These are phyloP conservation scores for Pyrgus malvae DNA, from an alignment of 2,888 invertebrate genomes.

Conservation along the genomic window DNA sequence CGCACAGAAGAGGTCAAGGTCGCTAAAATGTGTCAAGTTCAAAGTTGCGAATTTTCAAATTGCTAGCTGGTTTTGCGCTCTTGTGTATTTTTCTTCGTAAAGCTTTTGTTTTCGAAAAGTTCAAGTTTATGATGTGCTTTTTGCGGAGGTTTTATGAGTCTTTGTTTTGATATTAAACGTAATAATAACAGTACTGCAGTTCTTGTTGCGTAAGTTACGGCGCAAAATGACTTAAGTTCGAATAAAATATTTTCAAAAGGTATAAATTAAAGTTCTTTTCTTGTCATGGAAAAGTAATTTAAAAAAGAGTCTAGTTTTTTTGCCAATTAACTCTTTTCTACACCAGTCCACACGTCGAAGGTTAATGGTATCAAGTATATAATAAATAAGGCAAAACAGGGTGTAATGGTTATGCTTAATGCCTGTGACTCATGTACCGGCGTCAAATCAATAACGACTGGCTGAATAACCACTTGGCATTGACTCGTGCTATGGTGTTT, in stretches of 20 bases:
- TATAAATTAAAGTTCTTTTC: no score
- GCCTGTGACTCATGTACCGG: conserved; percentile 55
- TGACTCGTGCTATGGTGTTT: conserved; percentile 36
- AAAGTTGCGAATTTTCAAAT: conserved; percentile 4
- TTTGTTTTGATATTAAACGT: not conserved
- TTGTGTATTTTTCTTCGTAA: not conserved
- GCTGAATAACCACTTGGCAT: conserved; percentile 49
- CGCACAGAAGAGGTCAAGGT: conserved; percentile 18
- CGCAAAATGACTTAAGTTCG: not conserved
- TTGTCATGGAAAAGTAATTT: not conserved
- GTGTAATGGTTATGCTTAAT: conserved; percentile 36
- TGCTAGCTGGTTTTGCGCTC: not conserved
- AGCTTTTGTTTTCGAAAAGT: not conserved
- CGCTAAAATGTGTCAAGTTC: conserved; percentile 18
- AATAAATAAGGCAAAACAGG: conserved; percentile 43
- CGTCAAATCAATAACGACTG: conserved; percentile 52
- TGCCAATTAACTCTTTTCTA: conserved; percentile 14
- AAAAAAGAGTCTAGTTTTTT: conserved; percentile 4
- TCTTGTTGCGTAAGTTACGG: conserved; percentile 6
- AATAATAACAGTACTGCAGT: not conserved
- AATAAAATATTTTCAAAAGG: no score
- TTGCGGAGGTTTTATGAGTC: not conserved
- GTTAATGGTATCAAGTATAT: conserved; percentile 26
- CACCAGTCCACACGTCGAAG: not conserved
- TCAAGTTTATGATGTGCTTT: no score